Evolutionary conservation across 2,888 invertebrate species (phyloP), one percentile per base, ranked within the genome.

Genomic region (Mythimna lalbum): DNA sequence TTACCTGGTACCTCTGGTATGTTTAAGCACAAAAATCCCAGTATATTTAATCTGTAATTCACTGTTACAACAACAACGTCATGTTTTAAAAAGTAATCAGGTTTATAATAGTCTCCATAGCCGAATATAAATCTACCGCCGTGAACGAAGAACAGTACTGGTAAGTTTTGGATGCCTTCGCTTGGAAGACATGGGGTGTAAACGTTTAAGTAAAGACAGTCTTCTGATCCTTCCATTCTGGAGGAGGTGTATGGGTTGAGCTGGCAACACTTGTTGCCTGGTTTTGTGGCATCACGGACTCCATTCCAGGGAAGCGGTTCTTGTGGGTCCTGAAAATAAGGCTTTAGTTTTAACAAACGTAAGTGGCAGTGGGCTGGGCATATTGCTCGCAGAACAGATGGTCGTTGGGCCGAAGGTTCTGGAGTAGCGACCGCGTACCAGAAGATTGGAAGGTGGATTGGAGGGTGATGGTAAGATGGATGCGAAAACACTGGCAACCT

Each of bases 121-220:
- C 97, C 97, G 6, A 96, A 91, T 1, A 96, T 85, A 77, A 96
- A 93, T 63, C 96, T 94, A 0, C 97, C 97, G 1, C 97, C 97
- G 50, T 97, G 97, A 14, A 97, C 91, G 89, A 96, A 97, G 70
- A 97, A 95, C 86, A 97, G 85, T 0, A 97, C 96, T 0, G 97
- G 96, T 17, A 94, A 87, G 52, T 92, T 91, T 65, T 90, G 78
- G 9, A 83, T 70, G 70, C 93, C 91, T 39, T 93, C 88, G 0
- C 47, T 6, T 76, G 93, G 94, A 84, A 97, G 91, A 70, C 92
- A 91, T 49, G 97, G 97, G 0, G 97, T 96, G 89, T 97, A 97
- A 1, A 97, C 96, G 86, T 97, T 97, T 67, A 98, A 87, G 84
- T 97, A 97, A 0, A 98, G 93, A 82, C 97, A 97, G 87, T 97